phyloP scores from a whole-genome alignment of 1,140 invertebrate genomes.

The Riptortus pedestris region DNA sequence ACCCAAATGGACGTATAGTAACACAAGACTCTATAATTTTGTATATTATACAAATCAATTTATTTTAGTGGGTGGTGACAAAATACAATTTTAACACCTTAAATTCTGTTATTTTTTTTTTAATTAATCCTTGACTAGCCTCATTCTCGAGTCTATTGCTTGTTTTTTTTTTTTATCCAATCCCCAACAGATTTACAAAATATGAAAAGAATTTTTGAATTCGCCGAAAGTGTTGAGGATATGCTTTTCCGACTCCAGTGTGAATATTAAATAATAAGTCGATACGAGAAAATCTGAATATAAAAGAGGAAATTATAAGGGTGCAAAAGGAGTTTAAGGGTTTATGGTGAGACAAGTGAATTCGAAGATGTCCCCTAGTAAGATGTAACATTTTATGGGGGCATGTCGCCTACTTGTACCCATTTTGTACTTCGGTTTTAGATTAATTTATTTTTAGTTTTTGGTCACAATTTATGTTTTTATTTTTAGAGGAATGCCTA shows the following conservation, averaged over 20 bases:
- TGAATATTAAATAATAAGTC: background rate
- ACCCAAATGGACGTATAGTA: constrained; percentile 28
- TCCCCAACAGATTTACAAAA: background rate
- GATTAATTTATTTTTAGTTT: too few relatives aligned
- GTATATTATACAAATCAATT: constrained; percentile 16
- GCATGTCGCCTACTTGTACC: background rate
- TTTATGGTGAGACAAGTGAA: background rate
- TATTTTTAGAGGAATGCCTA: background rate
- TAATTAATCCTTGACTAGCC: constrained; percentile 25
- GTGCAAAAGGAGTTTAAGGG: background rate
- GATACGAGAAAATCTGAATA: background rate
- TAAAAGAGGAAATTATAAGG: background rate
- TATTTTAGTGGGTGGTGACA: constrained; percentile 8
- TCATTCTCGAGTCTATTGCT: constrained; percentile 24
- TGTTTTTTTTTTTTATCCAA: too few relatives aligned
- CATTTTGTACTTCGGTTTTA: background rate
- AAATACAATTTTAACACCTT: constrained; percentile 16
- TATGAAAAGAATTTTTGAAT: background rate
- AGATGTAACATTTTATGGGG: background rate
- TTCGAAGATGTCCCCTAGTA: background rate
- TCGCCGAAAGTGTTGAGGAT: background rate
- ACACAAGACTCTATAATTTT: constrained; percentile 23
- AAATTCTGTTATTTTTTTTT: constrained; percentile 13
- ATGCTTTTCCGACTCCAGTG: too few relatives aligned
- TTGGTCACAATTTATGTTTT: background rate